These are phyloP conservation scores for Cyprinodon variegatus DNA, from an alignment of 2,113 vertebrate genomes.

Conservation along the genomic window DNA sequence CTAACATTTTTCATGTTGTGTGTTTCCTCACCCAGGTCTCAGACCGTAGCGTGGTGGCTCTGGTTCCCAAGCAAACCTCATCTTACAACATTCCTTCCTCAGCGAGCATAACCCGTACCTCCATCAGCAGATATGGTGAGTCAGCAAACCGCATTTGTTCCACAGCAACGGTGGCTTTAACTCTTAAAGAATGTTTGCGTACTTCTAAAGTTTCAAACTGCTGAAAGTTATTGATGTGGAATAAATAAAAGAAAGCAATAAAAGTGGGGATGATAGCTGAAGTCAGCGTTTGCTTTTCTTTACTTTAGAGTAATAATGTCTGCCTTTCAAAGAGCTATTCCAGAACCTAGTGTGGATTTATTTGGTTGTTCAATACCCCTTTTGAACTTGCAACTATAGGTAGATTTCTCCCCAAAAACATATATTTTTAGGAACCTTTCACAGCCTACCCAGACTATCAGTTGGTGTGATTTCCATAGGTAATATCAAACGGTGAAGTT, in stretches of 20 bases:
- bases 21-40: constrained; percentile 85
- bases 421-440: background rate
- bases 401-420: background rate
- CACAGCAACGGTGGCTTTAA: background rate
- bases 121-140: constrained; percentile 98
- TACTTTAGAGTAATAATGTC: background rate
- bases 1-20: background rate
- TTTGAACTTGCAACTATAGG: background rate
- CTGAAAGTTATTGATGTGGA: background rate
- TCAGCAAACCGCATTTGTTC: background rate
- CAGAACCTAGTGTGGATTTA: background rate
- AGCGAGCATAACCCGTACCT: constrained; percentile 93
- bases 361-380: background rate
- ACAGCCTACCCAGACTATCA: background rate
- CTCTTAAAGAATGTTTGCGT: background rate
- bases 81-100: constrained; percentile 98
- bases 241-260: background rate
- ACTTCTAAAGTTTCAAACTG: background rate
- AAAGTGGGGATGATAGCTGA: background rate
- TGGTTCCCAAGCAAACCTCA: constrained; percentile 97
- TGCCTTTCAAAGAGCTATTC: background rate
- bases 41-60: constrained; percentile 93
- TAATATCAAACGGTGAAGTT: background rate
- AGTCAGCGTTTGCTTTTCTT: background rate
- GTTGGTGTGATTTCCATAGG: background rate